phyloP scores from a whole-genome alignment of 1,140 invertebrate species.

The Araneus ventricosus region DNA sequence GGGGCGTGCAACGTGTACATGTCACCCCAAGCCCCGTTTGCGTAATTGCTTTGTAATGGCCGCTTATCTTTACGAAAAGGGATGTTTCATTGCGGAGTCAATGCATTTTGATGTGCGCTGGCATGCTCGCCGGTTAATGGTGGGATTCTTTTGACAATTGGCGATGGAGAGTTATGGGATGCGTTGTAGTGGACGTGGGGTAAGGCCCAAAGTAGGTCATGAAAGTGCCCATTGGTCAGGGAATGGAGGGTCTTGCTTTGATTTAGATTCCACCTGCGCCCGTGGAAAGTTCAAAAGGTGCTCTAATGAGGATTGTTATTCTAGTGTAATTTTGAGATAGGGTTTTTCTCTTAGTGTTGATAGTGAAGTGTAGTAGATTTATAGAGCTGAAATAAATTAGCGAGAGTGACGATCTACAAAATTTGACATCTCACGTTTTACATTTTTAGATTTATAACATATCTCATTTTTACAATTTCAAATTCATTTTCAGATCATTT shows the following conservation, averaged over 20 bases:
- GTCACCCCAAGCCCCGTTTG: not conserved
- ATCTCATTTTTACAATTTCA: too few species aligned
- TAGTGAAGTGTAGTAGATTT: too few species aligned
- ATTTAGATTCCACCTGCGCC: not conserved
- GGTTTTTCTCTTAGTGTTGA: too few species aligned
- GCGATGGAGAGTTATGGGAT: not conserved
- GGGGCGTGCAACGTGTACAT: slow-evolving; percentile 11
- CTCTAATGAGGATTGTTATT: too few species aligned
- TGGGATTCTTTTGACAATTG: slow-evolving; percentile 12
- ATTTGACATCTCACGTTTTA: too few species aligned
- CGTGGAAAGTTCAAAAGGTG: not conserved
- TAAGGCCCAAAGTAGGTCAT: not conserved
- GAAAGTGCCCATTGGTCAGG: not conserved
- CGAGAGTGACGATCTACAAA: too few species aligned
- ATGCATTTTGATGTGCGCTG: not conserved
- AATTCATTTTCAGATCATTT: too few species aligned
- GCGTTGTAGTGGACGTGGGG: not conserved
- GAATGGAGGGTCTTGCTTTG: not conserved
- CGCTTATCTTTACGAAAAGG: not conserved
- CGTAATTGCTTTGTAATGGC: slow-evolving; percentile 48
- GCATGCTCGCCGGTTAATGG: not conserved
- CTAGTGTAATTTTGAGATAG: too few species aligned
- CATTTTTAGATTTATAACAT: too few species aligned
- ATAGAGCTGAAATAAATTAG: too few species aligned
- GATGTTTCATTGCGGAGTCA: not conserved